phyloP scores from a whole-genome alignment of 2,797 vertebrate genomes.

The Hyperoplus immaculatus region DNA sequence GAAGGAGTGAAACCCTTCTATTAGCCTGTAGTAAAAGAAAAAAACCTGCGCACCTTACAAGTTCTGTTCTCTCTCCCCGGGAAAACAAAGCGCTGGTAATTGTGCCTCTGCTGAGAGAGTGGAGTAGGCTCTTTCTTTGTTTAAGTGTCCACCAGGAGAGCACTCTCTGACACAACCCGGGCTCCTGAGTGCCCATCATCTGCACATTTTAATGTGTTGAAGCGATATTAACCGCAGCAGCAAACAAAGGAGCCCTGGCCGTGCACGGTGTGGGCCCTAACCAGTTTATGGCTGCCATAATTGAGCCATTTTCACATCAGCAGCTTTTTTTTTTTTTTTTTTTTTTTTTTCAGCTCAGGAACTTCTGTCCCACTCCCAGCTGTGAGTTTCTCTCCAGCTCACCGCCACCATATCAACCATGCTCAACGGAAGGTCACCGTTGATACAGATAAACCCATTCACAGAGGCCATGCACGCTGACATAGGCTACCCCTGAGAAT shows the following conservation, averaged over 20 bases:
- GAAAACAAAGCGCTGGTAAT: slow-evolving; percentile 75
- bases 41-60: slow-evolving; percentile 54
- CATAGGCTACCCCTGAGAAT: slow-evolving; percentile 30
- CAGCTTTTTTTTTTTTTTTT: slow-evolving; percentile 72
- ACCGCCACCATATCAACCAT: slow-evolving; percentile 55
- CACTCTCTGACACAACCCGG: slow-evolving; percentile 77
- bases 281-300: slow-evolving; percentile 82
- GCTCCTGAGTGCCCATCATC: slow-evolving; percentile 82
- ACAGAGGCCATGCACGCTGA: slow-evolving; percentile 42
- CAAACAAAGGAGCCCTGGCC: slow-evolving; percentile 71
- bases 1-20: slow-evolving; percentile 74
- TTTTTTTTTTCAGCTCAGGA: slow-evolving; percentile 79
- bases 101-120: slow-evolving; percentile 79
- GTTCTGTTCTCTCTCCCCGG: slow-evolving; percentile 80
- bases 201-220: slow-evolving; percentile 80
- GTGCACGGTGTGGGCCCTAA: slow-evolving; percentile 76
- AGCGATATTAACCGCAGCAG: slow-evolving; percentile 81
- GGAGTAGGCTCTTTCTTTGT: slow-evolving; percentile 80
- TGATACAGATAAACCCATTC: slow-evolving; percentile 57
- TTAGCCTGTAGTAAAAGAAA: slow-evolving; percentile 77
- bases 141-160: slow-evolving; percentile 85
- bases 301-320: slow-evolving; percentile 86
- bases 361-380: slow-evolving; percentile 62
- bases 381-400: slow-evolving; percentile 68
- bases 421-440: slow-evolving; percentile 64